Conservation (phyloP, 2,888 invertebrate species). For the Aphodius granarius region DNA sequence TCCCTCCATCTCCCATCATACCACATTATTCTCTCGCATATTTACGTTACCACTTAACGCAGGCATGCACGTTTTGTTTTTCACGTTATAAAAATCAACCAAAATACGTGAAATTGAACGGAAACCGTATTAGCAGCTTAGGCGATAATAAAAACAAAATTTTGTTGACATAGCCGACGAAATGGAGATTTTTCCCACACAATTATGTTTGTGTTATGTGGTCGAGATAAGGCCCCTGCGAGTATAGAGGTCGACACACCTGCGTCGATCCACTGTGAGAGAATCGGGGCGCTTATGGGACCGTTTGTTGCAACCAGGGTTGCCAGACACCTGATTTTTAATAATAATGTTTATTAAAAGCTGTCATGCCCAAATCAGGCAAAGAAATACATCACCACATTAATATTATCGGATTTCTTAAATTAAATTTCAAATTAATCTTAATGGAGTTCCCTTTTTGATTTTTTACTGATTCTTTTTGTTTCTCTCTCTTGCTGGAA, state of each 20-base stretch:
- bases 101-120: background rate
- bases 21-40: background rate
- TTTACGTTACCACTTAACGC: background rate
- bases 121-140: background rate
- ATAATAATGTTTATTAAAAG: too few species aligned
- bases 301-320: background rate
- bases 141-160: background rate
- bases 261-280: background rate
- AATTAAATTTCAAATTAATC: too few species aligned
- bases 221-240: slow-evolving; percentile 49
- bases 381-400: too few species aligned
- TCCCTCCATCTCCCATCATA: slow-evolving; percentile 1
- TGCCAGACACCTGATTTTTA: too few species aligned
- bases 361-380: too few species aligned
- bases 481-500: too few species aligned
- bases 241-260: background rate
- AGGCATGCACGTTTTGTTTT: background rate
- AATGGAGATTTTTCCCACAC: slow-evolving; percentile 46
- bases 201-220: slow-evolving; percentile 43
- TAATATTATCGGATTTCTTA: too few species aligned
- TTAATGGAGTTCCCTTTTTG: too few species aligned
- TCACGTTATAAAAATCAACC: background rate
- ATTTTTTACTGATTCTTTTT: too few species aligned
- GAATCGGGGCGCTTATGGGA: background rate
- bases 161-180: background rate